Evolutionary conservation across 2,113 vertebrate genomes (phyloP), one percentile per base, ranked within the genome.

Genomic region (Archocentrus centrarchus): DNA sequence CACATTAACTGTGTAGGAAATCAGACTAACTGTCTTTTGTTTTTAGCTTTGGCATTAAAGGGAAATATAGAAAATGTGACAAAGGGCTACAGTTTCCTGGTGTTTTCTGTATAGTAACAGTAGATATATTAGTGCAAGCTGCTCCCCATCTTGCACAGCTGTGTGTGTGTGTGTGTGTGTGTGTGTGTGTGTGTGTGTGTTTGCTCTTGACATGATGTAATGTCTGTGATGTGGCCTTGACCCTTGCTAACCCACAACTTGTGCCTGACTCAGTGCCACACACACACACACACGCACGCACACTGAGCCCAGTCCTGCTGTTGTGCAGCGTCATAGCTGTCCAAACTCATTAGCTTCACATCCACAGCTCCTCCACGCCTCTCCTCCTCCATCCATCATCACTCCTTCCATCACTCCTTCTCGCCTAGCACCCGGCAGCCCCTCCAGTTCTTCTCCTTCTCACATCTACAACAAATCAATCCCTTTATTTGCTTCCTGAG

Each of bases 391-490:
- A 92, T 94, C 83, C 78, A 91, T 92, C 91, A 90, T 86, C 83
- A 62, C 89, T 91, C 77, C 82, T 81, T 84, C 83, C 85, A 88
- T 89, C 89, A 41, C 88, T 92, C 80, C 80, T 62, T 85, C 91
- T 89, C 88, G 24, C 76, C 60, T 76, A 57, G 75, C 79, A 53
- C 82, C 87, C 83, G 4, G 60, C 85, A 63, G 76, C 84, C 84
- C 83, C 86, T 91, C 78, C 88, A 78, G 88, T 85, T 85, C 59
- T 61, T 80, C 88, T 90, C 78, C 80, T 57, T 47, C 89, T 86
- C 91, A 89, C 85, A 89, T 88, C 89, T 85, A 90, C 94, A 95
- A 76, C 81, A 90, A 93, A 91, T 93, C 92, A 93, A 88, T 92
- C 86, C 81, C 57, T 89, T 78, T 86, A 88, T 91, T 94, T 88